Percentiles rank a stretch among this genome's conserved stretches.
phyloP scores from a whole-genome alignment of 2,113 vertebrate genomes.

The Sceloporus tristichus region DNA sequence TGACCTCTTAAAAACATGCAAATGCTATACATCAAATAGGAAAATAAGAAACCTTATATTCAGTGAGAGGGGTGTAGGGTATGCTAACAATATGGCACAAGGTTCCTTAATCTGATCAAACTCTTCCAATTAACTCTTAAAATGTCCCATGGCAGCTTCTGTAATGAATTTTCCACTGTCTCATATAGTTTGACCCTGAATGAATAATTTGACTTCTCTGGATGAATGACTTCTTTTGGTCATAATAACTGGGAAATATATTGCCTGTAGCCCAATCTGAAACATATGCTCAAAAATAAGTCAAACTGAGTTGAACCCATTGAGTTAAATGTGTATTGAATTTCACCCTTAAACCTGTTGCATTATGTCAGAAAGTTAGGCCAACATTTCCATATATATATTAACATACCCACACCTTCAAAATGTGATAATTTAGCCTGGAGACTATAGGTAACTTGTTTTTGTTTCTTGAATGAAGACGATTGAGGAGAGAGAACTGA shows the following conservation, averaged over 20 bases:
- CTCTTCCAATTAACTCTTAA: no score
- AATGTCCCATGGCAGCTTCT: background rate
- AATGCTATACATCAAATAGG: no score
- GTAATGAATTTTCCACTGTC: background rate
- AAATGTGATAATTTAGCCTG: background rate
- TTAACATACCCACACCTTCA: background rate
- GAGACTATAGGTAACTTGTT: background rate
- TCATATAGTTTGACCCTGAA: background rate
- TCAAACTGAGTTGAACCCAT: no score
- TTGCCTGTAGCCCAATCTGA: no score
- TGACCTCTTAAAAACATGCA: no score
- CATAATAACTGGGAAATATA: background rate
- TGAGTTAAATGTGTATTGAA: no score
- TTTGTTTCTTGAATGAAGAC: background rate
- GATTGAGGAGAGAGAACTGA: background rate
- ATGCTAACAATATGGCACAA: no score
- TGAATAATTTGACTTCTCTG: background rate
- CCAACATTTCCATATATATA: background rate
- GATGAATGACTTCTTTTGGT: background rate
- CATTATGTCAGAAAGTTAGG: background rate
- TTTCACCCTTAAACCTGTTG: background rate
- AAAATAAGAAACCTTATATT: no score
- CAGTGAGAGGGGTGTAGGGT: no score
- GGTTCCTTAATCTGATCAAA: no score
- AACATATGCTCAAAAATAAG: background rate